phyloP scores from a whole-genome alignment of 2,113 vertebrate genomes.

The Chaenogobius annularis region DNA sequence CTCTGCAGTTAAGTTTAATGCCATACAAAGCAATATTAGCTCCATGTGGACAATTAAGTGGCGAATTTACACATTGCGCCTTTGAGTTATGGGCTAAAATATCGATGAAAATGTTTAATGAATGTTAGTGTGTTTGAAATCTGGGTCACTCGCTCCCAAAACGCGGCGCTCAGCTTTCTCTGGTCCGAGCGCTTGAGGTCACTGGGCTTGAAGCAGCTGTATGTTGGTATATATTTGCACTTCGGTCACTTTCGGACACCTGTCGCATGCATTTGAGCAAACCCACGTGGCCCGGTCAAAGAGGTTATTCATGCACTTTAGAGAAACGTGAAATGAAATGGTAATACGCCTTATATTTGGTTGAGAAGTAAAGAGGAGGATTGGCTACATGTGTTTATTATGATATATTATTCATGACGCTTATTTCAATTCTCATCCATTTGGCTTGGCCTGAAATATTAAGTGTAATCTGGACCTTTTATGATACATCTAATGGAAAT shows the following conservation, averaged over 20 bases:
- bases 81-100: background rate
- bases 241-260: slow-evolving; percentile 35
- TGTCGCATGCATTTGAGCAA: slow-evolving; percentile 43
- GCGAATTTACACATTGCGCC: too few relatives aligned
- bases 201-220: slow-evolving; percentile 21
- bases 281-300: background rate
- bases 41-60: background rate
- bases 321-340: background rate
- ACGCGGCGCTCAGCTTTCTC: slow-evolving; percentile 17
- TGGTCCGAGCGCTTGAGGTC: slow-evolving; percentile 15
- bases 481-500: too few relatives aligned
- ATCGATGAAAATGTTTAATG: background rate
- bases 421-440: too few relatives aligned
- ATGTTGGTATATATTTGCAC: slow-evolving; percentile 22
- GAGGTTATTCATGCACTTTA: background rate
- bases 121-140: background rate
- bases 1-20: background rate
- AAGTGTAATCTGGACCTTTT: too few relatives aligned
- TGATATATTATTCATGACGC: too few relatives aligned
- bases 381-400: too few relatives aligned
- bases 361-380: too few relatives aligned
- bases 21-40: background rate
- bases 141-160: slow-evolving; percentile 29
- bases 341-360: too few relatives aligned
- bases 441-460: too few relatives aligned